Base-by-base conservation (phyloP, 2,113 vertebrate species). In the Mobula hypostoma region DNA sequence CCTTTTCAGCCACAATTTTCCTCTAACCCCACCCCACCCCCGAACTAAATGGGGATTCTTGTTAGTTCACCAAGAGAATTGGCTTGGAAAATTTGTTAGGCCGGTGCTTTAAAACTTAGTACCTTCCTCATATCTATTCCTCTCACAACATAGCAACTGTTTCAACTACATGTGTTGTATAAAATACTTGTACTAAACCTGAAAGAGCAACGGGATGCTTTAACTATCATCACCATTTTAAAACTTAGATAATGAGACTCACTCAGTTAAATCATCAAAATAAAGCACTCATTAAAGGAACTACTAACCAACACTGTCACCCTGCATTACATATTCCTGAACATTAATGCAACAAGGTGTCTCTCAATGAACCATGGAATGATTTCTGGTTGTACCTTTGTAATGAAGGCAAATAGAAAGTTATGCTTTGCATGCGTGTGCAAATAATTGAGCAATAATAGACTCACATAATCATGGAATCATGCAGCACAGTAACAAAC, bases 321-420 rank as follows among this genome's bases (percentile, higher is more conserved):
- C 19, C 66, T 24, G 88, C n/a, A 40, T 63, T 92, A 11, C 63
- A 72, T 32, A 92, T 72, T 11, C 29, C 63, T 92, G 63, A 92
- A 92, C 66, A 63, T 40, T 92, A 92, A 92, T 92, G 61, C 70
- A 63, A 92, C 36, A 58, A 92, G 19, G 68, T 21, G 24, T 68
- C 19, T 92, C 70, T 70, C 88, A 92, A 70, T 92, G 88, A 92
- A 92, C 63, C 88, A 92, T 92, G 88, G 88, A 92, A 92, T 92
- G 68, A 92, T 63, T 92, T 92, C 68, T 92, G 24, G 70, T 29
- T 92, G 36, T 92, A 63, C 66, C 88, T 68, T 68, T 36, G 63
- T 92, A 92, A 72, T 92, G 88, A 92, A 36, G 87, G 17, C n/a
- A 90, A 90, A 32, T 66, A 36, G 17, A 70, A 68, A 32, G 83